phyloP scores from a whole-genome alignment of 2,113 vertebrate genomes.

The Eulacestoma nigropectus region DNA sequence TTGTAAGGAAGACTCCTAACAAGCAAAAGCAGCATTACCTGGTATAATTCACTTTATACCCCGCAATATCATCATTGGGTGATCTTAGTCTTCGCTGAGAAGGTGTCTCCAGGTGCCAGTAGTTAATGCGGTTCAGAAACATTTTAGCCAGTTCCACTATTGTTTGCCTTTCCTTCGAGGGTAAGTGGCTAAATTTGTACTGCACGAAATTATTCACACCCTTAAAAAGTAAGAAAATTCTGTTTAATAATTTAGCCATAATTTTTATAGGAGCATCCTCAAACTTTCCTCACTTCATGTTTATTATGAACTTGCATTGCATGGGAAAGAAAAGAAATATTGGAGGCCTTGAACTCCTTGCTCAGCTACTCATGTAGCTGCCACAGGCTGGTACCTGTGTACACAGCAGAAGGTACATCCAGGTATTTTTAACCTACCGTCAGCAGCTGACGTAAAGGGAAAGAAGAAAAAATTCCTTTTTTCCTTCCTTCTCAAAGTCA shows the following conservation, averaged over 20 bases:
- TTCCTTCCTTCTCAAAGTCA: background rate
- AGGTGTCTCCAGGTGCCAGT: constrained; percentile 97
- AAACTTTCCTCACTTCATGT: background rate
- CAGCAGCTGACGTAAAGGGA: background rate
- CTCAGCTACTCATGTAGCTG: background rate
- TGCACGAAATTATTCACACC: constrained; percentile 99
- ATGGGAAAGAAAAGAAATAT: background rate
- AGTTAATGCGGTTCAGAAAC: constrained; percentile 98
- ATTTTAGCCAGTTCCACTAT: constrained; percentile 96
- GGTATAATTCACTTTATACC: constrained; percentile 97
- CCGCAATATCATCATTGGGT: constrained; percentile 86
- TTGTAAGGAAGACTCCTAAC: background rate
- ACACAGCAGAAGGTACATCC: background rate
- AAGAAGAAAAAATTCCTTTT: background rate
- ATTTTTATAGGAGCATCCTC: background rate
- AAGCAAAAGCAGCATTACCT: constrained; percentile 73
- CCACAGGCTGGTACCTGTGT: background rate
- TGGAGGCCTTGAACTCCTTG: background rate
- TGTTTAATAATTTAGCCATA: background rate
- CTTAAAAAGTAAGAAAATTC: constrained; percentile 65
- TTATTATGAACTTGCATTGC: background rate
- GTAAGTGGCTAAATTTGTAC: constrained; percentile 98
- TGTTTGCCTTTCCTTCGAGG: constrained; percentile 93
- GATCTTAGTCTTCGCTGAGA: constrained; percentile 88
- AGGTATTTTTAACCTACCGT: background rate